Conservation (phyloP, 2,797 vertebrate species). For the Lagorchestes hirsutus region DNA sequence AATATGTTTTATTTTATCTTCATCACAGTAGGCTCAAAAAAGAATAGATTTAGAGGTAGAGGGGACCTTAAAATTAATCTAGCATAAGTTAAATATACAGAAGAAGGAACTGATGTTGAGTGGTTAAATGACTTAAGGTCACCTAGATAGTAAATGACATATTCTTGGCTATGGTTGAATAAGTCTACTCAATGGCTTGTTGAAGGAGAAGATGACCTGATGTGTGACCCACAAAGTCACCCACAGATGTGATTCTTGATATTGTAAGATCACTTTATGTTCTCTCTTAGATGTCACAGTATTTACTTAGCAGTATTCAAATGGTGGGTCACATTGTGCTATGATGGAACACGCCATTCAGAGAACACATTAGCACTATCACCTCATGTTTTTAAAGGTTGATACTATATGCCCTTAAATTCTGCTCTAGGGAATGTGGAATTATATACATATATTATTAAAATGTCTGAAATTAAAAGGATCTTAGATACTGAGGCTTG, state of each 20-base stretch:
- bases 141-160: not conserved
- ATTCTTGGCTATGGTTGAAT: not conserved
- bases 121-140: not conserved
- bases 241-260: not conserved
- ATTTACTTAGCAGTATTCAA: not conserved
- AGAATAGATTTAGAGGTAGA: not conserved
- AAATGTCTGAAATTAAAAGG: not conserved
- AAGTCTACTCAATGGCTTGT: not conserved
- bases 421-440: conserved; percentile 26
- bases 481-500: not conserved
- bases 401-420: not conserved
- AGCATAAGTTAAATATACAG: not conserved
- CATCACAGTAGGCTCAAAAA: not conserved
- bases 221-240: not conserved
- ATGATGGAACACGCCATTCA: not conserved
- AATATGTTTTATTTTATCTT: not conserved
- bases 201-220: not conserved
- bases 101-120: not conserved
- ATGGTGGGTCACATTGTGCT: not conserved
- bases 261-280: not conserved
- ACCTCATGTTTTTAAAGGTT: not conserved
- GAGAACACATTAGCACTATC: not conserved
- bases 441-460: not conserved
- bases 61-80: not conserved
- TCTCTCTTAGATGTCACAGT: conserved; percentile 12